Percentiles rank a stretch among this genome's conserved stretches.
These are phyloP conservation scores for Drosophila melanosoma DNA, from an alignment of 2,888 invertebrate species.

Conservation along the genomic window DNA sequence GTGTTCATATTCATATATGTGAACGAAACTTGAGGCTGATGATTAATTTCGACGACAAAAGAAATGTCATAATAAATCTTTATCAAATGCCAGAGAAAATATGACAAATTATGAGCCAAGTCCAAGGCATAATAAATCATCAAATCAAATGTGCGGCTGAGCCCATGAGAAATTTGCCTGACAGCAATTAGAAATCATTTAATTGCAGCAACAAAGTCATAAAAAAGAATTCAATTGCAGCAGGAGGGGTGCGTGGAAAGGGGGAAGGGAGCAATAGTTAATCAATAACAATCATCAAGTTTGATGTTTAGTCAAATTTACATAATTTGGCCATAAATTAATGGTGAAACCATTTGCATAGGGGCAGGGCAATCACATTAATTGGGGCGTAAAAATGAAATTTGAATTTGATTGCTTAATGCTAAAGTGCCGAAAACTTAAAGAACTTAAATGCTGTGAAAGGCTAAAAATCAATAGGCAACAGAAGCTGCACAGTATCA, in stretches of 20 bases:
- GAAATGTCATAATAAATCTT: constrained; percentile 82
- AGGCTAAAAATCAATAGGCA: constrained; percentile 64
- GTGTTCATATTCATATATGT: constrained; percentile 30
- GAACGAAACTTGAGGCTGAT: constrained; percentile 31
- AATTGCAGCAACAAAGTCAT: constrained; percentile 81
- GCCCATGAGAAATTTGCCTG: constrained; percentile 45
- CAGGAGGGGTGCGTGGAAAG: constrained; percentile 12
- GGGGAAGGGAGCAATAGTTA: constrained; percentile 29
- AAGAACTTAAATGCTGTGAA: constrained; percentile 31
- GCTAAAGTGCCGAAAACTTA: constrained; percentile 3
- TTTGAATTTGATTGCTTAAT: constrained; percentile 33
- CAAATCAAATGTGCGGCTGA: constrained; percentile 65
- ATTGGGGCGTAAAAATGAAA: constrained; percentile 37
- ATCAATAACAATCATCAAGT: constrained; percentile 67
- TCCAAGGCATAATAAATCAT: constrained; percentile 72
- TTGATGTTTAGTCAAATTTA: constrained; percentile 75
- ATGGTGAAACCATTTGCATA: constrained; percentile 43
- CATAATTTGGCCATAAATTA: constrained; percentile 83
- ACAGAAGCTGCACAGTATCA: constrained; percentile 73
- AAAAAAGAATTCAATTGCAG: constrained; percentile 55
- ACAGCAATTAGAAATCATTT: constrained; percentile 81
- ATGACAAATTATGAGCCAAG: constrained; percentile 72
- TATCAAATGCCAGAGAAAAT: constrained; percentile 68
- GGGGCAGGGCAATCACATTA: constrained; percentile 55
- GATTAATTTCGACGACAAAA: constrained; percentile 61